Evolutionary conservation across 2,888 invertebrate species (phyloP).

Genomic region (Thysanoteuthis rhombus): DNA sequence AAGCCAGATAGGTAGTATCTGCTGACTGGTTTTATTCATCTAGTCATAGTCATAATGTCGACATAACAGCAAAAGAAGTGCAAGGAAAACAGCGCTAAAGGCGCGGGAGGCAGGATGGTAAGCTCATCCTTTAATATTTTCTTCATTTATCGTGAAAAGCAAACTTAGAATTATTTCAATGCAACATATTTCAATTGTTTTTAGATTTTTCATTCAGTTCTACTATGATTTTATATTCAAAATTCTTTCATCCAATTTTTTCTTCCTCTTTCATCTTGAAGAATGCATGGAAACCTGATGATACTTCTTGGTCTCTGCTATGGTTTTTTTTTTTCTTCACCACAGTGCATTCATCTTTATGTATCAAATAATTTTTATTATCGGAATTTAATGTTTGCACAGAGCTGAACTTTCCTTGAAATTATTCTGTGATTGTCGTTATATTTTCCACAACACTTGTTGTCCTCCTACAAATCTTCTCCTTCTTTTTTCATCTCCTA

Average conservation of each 20-base stretch:
- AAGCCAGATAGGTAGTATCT: constrained; percentile 24
- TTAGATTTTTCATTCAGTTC: not conserved
- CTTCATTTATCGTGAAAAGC: not conserved
- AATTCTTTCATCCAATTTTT: not conserved
- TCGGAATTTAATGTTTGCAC: not conserved
- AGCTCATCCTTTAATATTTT: not conserved
- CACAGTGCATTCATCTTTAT: not conserved
- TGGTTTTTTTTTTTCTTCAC: too few relatives aligned
- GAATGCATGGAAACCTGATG: not conserved
- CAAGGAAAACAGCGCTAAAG: constrained; percentile 26
- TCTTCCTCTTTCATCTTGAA: not conserved
- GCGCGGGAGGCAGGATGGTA: constrained; percentile 31
- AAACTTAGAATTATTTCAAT: not conserved
- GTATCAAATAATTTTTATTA: not conserved
- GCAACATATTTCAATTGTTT: not conserved
- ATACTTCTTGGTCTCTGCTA: not conserved
- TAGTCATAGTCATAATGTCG: constrained; percentile 25
- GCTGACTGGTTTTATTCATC: constrained; percentile 26
- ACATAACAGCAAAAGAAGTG: constrained; percentile 27
- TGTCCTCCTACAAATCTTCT: not conserved
- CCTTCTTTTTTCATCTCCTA: not conserved
- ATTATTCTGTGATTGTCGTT: not conserved
- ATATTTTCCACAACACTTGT: not conserved
- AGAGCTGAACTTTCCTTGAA: not conserved
- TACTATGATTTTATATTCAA: not conserved